phyloP scores from a whole-genome alignment of 2,797 vertebrate genomes.

The Leucoraja ocellata region DNA sequence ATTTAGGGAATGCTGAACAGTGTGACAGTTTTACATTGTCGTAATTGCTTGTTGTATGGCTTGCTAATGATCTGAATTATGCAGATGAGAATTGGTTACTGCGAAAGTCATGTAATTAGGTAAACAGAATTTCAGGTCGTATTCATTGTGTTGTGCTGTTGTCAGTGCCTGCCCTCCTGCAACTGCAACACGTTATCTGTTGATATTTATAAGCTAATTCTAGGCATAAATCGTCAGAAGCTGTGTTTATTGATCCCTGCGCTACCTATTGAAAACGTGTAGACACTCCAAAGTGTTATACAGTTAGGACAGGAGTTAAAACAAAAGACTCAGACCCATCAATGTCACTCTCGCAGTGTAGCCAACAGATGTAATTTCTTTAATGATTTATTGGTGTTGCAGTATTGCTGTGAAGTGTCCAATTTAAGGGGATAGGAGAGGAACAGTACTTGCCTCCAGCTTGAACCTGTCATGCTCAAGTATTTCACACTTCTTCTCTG shows the following conservation, averaged over 20 bases:
- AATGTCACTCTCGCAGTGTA: background rate
- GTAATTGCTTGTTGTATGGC: background rate
- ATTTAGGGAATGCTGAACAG: background rate
- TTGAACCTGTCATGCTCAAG: background rate
- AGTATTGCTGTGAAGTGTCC: background rate
- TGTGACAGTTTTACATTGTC: background rate
- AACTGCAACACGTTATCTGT: background rate
- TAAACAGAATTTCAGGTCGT: background rate
- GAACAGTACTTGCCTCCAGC: background rate
- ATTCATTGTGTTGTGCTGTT: background rate
- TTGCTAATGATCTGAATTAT: slow-evolving; percentile 16
- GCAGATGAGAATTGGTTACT: slow-evolving; percentile 11
- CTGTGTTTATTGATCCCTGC: slow-evolving; percentile 32
- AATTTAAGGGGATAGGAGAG: background rate
- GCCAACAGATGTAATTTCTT: background rate
- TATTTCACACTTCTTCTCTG: background rate
- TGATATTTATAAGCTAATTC: slow-evolving; percentile 26
- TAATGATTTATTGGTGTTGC: background rate
- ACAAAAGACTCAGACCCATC: background rate
- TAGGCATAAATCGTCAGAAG: background rate
- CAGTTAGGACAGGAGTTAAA: background rate
- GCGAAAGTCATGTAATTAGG: slow-evolving; percentile 3
- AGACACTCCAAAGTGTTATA: slow-evolving; percentile 8
- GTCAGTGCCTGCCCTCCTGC: background rate
- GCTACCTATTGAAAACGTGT: slow-evolving; percentile 5